Evolutionary conservation across 2,113 vertebrate genomes (phyloP).

Genomic region (Sminthopsis crassicaudata): DNA sequence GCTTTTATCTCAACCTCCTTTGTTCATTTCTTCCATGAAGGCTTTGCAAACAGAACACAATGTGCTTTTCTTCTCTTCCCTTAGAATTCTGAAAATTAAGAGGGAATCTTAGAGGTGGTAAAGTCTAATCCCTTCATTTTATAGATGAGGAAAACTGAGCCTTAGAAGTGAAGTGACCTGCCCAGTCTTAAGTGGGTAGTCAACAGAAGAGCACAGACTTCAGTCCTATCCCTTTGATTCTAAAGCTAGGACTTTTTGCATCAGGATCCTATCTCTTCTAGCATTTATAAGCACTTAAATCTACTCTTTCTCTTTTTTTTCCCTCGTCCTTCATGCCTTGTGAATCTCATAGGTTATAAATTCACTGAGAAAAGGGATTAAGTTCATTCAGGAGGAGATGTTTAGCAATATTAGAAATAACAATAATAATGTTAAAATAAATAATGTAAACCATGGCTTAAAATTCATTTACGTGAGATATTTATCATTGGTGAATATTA

Average conservation of each 20-base stretch:
- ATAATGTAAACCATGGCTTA: neutral
- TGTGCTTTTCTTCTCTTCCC: neutral
- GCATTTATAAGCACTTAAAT: neutral
- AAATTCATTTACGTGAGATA: neutral
- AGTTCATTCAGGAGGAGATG: neutral
- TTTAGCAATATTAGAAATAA: neutral
- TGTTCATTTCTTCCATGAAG: constrained; percentile 12
- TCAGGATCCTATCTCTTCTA: neutral
- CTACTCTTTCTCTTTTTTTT: neutral
- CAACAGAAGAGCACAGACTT: neutral
- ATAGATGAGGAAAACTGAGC: neutral
- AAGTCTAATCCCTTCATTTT: neutral
- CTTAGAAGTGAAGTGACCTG: neutral
- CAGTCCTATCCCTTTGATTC: neutral
- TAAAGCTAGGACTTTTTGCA: neutral
- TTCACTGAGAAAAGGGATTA: neutral
- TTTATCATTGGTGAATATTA: neutral
- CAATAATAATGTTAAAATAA: neutral
- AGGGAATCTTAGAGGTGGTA: neutral
- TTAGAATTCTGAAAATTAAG: neutral
- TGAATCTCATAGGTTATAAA: neutral
- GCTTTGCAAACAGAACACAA: neutral
- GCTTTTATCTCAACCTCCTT: neutral
- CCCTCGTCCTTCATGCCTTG: neutral
- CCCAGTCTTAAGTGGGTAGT: neutral